Conservation (phyloP, 2,888 invertebrate species). For the Acanthacorydalis orientalis region DNA sequence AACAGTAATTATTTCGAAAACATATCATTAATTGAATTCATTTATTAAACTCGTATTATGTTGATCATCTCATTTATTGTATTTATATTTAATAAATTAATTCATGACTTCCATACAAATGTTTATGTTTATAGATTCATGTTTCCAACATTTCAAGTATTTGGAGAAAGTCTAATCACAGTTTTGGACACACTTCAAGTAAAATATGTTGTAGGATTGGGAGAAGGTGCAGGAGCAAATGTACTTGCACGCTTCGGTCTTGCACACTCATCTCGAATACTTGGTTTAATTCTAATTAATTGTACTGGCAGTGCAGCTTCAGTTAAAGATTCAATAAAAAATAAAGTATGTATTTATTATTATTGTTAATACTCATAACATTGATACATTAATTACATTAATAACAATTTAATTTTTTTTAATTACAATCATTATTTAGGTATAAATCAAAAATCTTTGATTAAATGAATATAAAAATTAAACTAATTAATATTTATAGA, state of each 20-base stretch:
- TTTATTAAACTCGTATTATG: too few relatives aligned
- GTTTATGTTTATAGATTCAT: conserved; percentile 37
- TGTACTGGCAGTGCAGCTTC: conserved; percentile 76
- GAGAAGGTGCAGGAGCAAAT: conserved; percentile 81
- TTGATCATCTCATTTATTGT: too few relatives aligned
- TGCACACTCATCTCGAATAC: conserved; percentile 57
- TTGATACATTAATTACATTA: background rate
- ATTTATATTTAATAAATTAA: too few relatives aligned
- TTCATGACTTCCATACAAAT: background rate
- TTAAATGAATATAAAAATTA: too few relatives aligned
- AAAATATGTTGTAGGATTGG: conserved; percentile 67
- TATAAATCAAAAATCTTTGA: too few relatives aligned
- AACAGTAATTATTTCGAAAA: too few relatives aligned
- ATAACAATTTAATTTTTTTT: too few relatives aligned
- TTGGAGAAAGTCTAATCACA: conserved; percentile 67
- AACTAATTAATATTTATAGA: too few relatives aligned
- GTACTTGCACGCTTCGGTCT: conserved; percentile 71
- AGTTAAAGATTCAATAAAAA: conserved; percentile 71
- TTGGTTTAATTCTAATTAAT: conserved; percentile 72
- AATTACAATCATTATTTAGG: too few relatives aligned
- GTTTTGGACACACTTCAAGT: conserved; percentile 70
- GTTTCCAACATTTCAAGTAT: conserved; percentile 64
- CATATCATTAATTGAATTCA: too few relatives aligned
- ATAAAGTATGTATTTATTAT: conserved; percentile 35
- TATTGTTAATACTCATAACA: background rate